Evolutionary conservation across 2,113 vertebrate genomes (phyloP), one percentile per base, ranked within the genome.

Genomic region (Panurus biarmicus): DNA sequence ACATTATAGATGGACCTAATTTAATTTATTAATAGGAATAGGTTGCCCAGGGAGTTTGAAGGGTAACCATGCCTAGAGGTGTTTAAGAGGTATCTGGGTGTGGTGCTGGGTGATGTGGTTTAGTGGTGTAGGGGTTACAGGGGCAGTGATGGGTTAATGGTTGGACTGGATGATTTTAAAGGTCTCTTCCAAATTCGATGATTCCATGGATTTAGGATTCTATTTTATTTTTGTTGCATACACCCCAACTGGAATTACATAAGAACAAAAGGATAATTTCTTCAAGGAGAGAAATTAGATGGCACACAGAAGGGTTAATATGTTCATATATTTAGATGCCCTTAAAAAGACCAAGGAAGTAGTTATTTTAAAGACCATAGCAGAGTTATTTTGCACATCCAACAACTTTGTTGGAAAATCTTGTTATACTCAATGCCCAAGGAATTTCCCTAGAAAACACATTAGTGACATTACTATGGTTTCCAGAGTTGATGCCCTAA

Each of bases 101-200:
- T 56, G 40, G 6, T 40, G 17, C 40, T 67, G 47, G 16, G 16
- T 40, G 53, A 26, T 45, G 17, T 7, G 15, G 4, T 21, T 72
- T 6, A 12, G 35, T 17, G 33, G 23, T 66, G 61, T 42, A 42
- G 25, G 21, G 48, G 35, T 33, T 76, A 36, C 12, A 62, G 40
- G 26, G 29, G 3, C 31, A 67, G 31, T 44, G 35, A 11, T 0
- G 3, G 3, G 14, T 48, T 62, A 31, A 24, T 35, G 33, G 18
- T 11, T 42, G 25, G 51, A 42, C n/a, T 31, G 40, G n/a, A 16
- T 69, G 40, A 42, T 48, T 25, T 54, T 42, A 35, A 48, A 76
- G 12, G 4, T 33, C 12, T 56, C 42, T 76, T 62, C 18, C 6
- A 19, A 17, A 18, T 15, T 48, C 20, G 5, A 24, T 62, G 40